Conservation (phyloP, 2,113 vertebrate genomes). For the Labeo catla region DNA sequence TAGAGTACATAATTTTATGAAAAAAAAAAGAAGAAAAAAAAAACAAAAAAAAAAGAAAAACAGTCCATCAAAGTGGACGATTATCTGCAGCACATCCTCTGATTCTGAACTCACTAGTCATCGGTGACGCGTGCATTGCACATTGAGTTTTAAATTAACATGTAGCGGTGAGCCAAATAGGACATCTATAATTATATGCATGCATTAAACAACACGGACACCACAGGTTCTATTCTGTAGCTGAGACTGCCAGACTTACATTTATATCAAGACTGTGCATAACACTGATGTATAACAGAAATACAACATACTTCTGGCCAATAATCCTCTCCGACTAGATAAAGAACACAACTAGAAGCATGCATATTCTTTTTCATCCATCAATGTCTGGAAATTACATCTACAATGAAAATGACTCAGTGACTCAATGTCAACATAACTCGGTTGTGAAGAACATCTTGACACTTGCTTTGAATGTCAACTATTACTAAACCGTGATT, state of each 20-base stretch:
- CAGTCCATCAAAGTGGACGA: background rate
- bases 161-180: background rate
- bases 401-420: background rate
- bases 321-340: background rate
- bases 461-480: background rate
- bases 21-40: background rate
- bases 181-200: background rate
- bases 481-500: background rate
- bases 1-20: too few relatives aligned
- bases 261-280: background rate
- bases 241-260: background rate
- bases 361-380: background rate
- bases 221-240: background rate
- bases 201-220: background rate
- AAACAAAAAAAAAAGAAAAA: background rate
- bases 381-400: background rate
- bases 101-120: background rate
- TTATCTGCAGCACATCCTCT: background rate
- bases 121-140: background rate
- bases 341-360: background rate
- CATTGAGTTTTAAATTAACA: background rate
- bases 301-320: background rate
- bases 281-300: background rate
- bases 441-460: background rate
- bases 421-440: background rate